Evolutionary conservation across 2,797 vertebrate genomes (phyloP), one percentile per base, ranked within the genome.

Genomic region (Philypnodon macrostomus): DNA sequence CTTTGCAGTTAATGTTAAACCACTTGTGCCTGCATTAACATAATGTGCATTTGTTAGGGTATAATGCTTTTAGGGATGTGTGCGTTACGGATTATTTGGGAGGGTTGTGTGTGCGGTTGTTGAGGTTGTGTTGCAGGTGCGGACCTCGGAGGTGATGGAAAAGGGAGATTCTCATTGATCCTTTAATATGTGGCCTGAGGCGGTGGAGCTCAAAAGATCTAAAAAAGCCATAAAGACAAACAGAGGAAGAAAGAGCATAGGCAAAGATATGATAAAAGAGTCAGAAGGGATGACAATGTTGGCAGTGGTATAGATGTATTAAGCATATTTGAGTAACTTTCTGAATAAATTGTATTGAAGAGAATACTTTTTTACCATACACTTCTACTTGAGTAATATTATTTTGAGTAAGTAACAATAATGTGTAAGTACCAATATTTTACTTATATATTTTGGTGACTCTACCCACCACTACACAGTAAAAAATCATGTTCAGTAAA

Each of bases 71-170:
- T 19, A 30, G 47, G 50, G 57, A 53, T 50, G 37, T 58, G 19
- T 41, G 54, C 27, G 6, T 57, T 45, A 46, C 33, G 19, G 37
- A 33, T 13, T 42, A 40, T 58, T 42, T 38, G 34, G 48, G 59
- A 33, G 71, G 51, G 67, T n/a, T n/a, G n/a, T n/a, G n/a, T 46
- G 36, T 57, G 47, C 10, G 34, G 70, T 74, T 64, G 54, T 46
- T 58, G n/a, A n/a, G n/a, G n/a, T n/a, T n/a, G n/a, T n/a, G n/a
- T n/a, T 67, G 66, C 88, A 90, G 87, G 89, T 90, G 88, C 88
- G 79, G 79, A 82, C 75, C 85, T 85, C 15, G 36, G 61, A 88
- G 88, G 81, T 64, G 75, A 79, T 67, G 72, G 79, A 73, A 47
- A n/a, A 65, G 58, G 66, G 70, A 75, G 67, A 78, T 77, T 80